Percentiles rank a stretch among this genome's conserved stretches.
These are phyloP conservation scores for Pteronura brasiliensis DNA, from an alignment of 2,113 vertebrate genomes.

Conservation along the genomic window DNA sequence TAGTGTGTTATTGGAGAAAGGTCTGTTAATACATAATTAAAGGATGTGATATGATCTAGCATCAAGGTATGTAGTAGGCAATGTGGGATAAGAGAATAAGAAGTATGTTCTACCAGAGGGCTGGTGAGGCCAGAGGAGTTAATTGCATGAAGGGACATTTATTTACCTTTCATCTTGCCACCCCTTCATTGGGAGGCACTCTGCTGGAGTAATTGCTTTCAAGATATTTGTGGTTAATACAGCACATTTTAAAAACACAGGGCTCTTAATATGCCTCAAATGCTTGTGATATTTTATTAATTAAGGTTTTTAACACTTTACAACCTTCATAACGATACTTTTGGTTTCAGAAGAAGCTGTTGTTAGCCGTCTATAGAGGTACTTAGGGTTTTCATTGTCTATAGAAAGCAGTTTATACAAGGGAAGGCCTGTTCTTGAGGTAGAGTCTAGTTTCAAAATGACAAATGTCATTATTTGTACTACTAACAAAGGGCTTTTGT, in stretches of 20 bases:
- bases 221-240: constrained; percentile 2
- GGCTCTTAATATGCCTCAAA: background rate
- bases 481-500: constrained; percentile 1
- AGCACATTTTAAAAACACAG: background rate
- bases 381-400: background rate
- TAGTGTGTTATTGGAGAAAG: background rate
- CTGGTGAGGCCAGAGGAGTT: background rate
- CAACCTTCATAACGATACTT: background rate
- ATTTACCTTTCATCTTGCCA: background rate
- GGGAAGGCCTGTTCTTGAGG: background rate
- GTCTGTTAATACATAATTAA: background rate
- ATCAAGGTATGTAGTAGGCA: background rate
- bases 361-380: background rate
- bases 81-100: background rate
- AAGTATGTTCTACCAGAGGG: background rate
- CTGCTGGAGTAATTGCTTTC: background rate
- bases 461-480: constrained; percentile 19
- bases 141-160: background rate
- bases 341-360: background rate
- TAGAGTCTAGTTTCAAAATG: constrained; percentile 32
- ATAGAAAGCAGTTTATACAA: background rate
- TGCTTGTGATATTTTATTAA: background rate
- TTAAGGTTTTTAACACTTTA: constrained; percentile 18
- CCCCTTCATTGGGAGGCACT: background rate
- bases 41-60: background rate